Evolutionary conservation across 1,140 invertebrate species (phyloP), one percentile per base, ranked within the genome.

Genomic region (Aphis craccivora): DNA sequence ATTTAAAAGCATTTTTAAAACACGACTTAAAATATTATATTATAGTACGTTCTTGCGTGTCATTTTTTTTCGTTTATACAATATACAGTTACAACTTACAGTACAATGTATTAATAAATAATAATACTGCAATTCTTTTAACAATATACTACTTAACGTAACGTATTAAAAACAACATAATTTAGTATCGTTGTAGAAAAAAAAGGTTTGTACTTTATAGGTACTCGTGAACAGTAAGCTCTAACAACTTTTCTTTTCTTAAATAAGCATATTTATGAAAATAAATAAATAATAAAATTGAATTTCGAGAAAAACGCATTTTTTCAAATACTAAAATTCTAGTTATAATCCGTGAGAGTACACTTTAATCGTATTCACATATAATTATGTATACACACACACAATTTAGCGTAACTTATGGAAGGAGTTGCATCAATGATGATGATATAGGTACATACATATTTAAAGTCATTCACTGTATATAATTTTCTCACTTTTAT

Each of bases 401-500:
- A 48, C 87, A 48, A 35, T 89, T 89, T 11, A 23, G 35, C n/a
- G 23, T 5, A 25, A 23, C 7, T 25, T 51, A 51, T 11, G 48
- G 48, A n/a, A 51, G 11, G 87, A 53, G 23, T 9, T 55, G 48
- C 20, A 48, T 87, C 45, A 30, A 48, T 30, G 25, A 20, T 35
- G 40, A 30, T 84, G 43, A 45, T 86, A 43, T 5, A n/a, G n/a
- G n/a, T n/a, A 43, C 2, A 53, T 51, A 51, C 8, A 22, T 35
- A 51, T 53, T 51, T 51, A 23, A 51, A 35, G 87, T 51, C 88
- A 55, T 23, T 37, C 23, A 37, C 51, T 37, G 35, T 90, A 23
- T 90, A 23, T 90, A 60, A 90, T 90, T 90, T 90, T 60, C 88
- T 90, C 88, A 60, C 88, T 60, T 60, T 37, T 90, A 90, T 90